Base-by-base conservation (phyloP, 2,888 invertebrate genomes). In the Drosophila bunnanda region DNA sequence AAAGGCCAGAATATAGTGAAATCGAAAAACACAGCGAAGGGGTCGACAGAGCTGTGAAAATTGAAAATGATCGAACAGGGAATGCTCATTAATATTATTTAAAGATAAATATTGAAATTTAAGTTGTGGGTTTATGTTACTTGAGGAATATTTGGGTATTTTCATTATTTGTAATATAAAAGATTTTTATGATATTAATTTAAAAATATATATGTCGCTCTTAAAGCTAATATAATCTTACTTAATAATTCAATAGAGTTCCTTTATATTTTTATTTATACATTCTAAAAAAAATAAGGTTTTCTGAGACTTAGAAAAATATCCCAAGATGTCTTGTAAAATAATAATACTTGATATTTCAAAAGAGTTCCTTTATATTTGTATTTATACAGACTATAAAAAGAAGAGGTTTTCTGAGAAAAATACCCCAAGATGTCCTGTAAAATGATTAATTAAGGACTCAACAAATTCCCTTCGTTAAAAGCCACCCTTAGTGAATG, bases 1-100 rank as follows among this genome's bases (percentile, higher is more conserved):
- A 80, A 77, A 76, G 68, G 69, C 69, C 54, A 67, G 55, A 76
- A 64, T 71, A 73, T 64, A 70, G 70, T 78, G 69, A 71, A 68
- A 64, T 60, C 28, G 72, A 65, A 81, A 81, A 69, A 55, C 66
- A 61, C 60, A 15, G 50, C 36, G 25, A 54, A 43, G 53, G 36
- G 43, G 15, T 32, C 50, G 50, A 5, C 10, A 20, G 36, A 39
- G 15, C 13, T 1, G 8, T 6, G 15, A 1, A 0, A 15, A 34
- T 56, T 39, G 25, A 12, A 12, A 17, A 5, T 20, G 13, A 12
- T 20, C 59, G 59, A 39, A 53, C 7, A 6, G 0, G 5, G 13
- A 59, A 17, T 28, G 32, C 7, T 4, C 39, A 54, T 4, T 15
- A 9, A 48, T 30, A 17, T 9, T 6, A 28, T 2, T 5, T 9